These are phyloP conservation scores for Falco peregrinus DNA, from an alignment of 2,797 vertebrate species.

Conservation along the genomic window DNA sequence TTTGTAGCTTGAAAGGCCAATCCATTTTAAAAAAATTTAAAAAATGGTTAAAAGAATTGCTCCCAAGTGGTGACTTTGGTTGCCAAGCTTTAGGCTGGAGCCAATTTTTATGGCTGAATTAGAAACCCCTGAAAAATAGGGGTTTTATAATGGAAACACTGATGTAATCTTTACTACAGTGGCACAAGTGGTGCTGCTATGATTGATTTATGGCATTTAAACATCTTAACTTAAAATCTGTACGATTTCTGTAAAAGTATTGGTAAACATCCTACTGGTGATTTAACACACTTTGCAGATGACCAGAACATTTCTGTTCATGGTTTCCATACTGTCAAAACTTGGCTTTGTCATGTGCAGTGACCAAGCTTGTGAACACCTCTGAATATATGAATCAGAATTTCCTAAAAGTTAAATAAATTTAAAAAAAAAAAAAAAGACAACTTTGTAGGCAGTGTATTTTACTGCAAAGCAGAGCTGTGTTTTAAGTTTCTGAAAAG, in stretches of 20 bases:
- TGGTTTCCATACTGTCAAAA: conserved; percentile 20
- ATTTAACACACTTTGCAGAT: not conserved
- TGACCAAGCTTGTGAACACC: not conserved
- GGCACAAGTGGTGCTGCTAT: conserved; percentile 37
- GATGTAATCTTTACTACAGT: conserved; percentile 60
- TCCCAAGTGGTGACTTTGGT: conserved; percentile 68
- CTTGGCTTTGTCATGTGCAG: not conserved
- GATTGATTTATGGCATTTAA: conserved; percentile 40
- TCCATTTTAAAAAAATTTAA: not conserved
- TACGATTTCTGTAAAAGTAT: conserved; percentile 18
- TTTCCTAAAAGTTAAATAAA: conserved; percentile 6
- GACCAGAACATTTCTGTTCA: conserved; percentile 4
- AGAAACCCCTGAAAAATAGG: conserved; percentile 49
- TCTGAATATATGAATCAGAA: not conserved
- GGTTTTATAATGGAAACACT: conserved; percentile 41
- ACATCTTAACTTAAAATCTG: conserved; percentile 36
- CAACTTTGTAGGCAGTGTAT: not conserved
- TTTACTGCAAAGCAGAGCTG: not conserved
- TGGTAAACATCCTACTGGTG: conserved; percentile 3
- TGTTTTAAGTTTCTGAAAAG: conserved; percentile 1
- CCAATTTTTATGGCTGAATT: conserved; percentile 63
- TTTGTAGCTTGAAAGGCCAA: conserved; percentile 64
- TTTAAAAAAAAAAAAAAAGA: not conserved
- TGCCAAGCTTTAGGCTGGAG: conserved; percentile 64
- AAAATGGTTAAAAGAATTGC: conserved; percentile 63